A percentile compares a stretch with the other conserved stretches of the same genome.
phyloP scores from a whole-genome alignment of 1,140 invertebrate genomes.

The Hesperophylax magnus region DNA sequence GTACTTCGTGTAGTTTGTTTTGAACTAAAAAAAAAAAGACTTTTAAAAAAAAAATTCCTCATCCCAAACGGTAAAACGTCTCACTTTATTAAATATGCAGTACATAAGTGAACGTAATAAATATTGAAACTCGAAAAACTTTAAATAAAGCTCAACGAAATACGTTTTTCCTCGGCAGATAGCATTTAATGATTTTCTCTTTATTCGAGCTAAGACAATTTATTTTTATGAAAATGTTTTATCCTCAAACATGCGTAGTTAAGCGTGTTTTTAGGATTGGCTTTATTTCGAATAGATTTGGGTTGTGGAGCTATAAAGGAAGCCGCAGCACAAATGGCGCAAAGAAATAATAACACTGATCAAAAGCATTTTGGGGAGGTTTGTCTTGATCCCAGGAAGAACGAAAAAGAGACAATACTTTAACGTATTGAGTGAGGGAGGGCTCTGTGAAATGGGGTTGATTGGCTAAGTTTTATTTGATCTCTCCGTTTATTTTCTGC shows the following conservation, averaged over 20 bases:
- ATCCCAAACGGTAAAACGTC: too few species aligned
- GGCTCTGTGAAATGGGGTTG: not conserved
- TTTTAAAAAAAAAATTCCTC: too few species aligned
- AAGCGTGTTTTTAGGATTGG: not conserved
- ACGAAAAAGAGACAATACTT: not conserved
- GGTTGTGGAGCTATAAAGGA: not conserved
- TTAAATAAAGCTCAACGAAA: too few species aligned
- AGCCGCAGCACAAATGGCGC: not conserved
- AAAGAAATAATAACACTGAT: conserved; percentile 1
- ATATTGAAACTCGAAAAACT: too few species aligned
- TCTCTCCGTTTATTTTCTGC: too few species aligned
- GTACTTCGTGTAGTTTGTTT: too few species aligned
- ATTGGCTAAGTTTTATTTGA: not conserved
- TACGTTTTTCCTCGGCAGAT: too few species aligned
- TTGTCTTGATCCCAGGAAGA: conserved; percentile 9
- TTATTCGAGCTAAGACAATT: not conserved
- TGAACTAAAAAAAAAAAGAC: too few species aligned
- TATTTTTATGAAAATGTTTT: conserved; percentile 22
- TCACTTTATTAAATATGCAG: too few species aligned
- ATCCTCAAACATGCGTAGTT: not conserved
- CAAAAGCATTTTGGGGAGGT: not conserved
- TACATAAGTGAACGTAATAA: too few species aligned
- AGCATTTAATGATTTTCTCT: not conserved
- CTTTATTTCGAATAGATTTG: conserved; percentile 16
- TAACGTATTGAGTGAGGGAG: not conserved